Conservation (phyloP, 2,888 invertebrate genomes). For the Caenorhabditis sinica region DNA sequence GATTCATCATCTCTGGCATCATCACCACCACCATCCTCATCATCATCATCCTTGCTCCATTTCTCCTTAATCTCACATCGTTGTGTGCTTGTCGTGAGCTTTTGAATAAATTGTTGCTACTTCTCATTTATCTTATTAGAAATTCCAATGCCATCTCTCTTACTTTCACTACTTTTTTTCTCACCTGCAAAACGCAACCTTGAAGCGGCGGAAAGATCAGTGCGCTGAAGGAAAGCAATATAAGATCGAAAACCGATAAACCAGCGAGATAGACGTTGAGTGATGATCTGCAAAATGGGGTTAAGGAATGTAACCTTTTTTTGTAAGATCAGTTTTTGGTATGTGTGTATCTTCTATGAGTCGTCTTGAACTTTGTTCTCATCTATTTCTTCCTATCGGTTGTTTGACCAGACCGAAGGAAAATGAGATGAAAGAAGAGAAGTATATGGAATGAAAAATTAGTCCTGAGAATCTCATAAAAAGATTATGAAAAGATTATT, state of each 20-base stretch:
- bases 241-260: slow-evolving; percentile 81
- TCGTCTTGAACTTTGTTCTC: slow-evolving; percentile 9
- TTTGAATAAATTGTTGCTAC: slow-evolving; percentile 53
- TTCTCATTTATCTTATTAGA: slow-evolving; percentile 21
- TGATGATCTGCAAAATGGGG: slow-evolving; percentile 76
- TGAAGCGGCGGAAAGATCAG: slow-evolving; percentile 80
- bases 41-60: slow-evolving; percentile 5
- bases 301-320: too few species aligned
- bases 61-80: slow-evolving; percentile 22
- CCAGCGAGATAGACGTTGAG: slow-evolving; percentile 83
- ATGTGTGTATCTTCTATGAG: not conserved
- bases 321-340: not conserved
- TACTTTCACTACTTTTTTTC: not conserved
- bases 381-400: not conserved
- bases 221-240: slow-evolving; percentile 78
- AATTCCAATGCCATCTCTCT: slow-evolving; percentile 37
- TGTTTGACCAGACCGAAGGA: slow-evolving; percentile 1
- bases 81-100: slow-evolving; percentile 11
- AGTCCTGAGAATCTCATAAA: slow-evolving; percentile 20
- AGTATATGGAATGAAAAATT: slow-evolving; percentile 15
- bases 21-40: not conserved
- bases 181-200: slow-evolving; percentile 72
- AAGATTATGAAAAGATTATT: slow-evolving; percentile 44
- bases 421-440: not conserved
- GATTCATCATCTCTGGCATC: too few species aligned